Evolutionary conservation across 2,113 vertebrate genomes (phyloP).

Genomic region (Campylomormyrus tamandua): DNA sequence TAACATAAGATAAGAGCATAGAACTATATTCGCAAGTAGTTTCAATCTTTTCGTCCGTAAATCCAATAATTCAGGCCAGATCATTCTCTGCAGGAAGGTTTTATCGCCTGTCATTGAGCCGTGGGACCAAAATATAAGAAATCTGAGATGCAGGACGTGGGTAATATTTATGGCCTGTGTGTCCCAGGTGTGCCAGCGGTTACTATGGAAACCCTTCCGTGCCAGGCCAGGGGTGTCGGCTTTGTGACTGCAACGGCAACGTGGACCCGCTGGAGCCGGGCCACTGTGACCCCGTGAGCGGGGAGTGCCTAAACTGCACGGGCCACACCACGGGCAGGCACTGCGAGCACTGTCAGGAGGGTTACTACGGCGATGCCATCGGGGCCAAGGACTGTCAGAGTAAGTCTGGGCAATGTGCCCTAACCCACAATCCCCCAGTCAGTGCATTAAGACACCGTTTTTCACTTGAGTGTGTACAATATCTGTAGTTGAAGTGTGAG

Average conservation of each 20-base stretch:
- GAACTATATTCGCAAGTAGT: not conserved
- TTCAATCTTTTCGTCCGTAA: not conserved
- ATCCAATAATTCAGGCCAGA: not conserved
- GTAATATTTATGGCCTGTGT: not conserved
- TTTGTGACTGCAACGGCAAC: constrained; percentile 79
- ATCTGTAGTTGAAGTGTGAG: not conserved
- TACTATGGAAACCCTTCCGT: constrained; percentile 78
- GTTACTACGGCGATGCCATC: constrained; percentile 80
- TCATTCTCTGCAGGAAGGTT: not conserved
- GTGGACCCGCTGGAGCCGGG: constrained; percentile 60
- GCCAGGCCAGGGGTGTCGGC: constrained; percentile 64
- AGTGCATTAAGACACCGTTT: not conserved
- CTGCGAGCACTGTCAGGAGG: constrained; percentile 75
- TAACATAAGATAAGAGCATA: not conserved
- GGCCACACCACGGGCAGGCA: constrained; percentile 68
- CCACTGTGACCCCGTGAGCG: constrained; percentile 69
- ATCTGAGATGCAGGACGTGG: not conserved
- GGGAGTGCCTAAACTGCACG: constrained; percentile 78
- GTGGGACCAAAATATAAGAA: not conserved
- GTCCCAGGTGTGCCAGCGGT: constrained; percentile 77
- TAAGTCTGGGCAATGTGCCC: constrained; percentile 43
- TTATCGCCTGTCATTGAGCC: not conserved
- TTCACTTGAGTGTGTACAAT: not conserved
- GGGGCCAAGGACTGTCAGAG: constrained; percentile 68
- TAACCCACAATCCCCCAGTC: too few species aligned